Evolutionary conservation across 2,888 invertebrate species (phyloP), one percentile per base, ranked within the genome.

Genomic region (Chloroclystis v-ata): DNA sequence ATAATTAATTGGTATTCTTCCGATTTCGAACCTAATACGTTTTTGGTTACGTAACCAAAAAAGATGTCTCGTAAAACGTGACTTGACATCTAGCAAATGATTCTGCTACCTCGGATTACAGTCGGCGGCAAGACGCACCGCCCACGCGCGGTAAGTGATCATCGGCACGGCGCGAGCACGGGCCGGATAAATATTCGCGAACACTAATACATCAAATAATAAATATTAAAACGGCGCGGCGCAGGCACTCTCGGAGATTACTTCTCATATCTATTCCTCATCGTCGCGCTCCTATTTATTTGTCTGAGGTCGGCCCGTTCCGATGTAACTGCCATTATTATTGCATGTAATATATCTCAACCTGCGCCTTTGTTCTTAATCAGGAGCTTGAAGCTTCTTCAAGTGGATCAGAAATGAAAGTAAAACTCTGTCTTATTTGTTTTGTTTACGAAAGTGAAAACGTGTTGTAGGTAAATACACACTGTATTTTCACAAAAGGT

Each of bases 251-350:
- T 63, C 65, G 43, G 59, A 58, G 69, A 70, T 70, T 70, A 63
- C 69, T 55, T 61, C 65, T 69, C 69, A 66, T 67, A 64, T 66
- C 71, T 63, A 70, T 67, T 64, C 61, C 63, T 68, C 64, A 57
- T 50, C 49, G 47, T 43, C 38, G 32, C 37, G 10, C 11, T 16
- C 28, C 46, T 47, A 53, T 53, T 53, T 55, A 55, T 55, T 51
- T 57, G 57, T 55, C 50, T 44, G 30, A 29, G 44, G 39, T 35
- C 33, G 42, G 39, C 5, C 32, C 28, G 38, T 3, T 33, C 10
- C 4, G 9, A 43, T 35, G 9, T 28, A 9, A 26, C 20, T 20
- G 20, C 8, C 26, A 9, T 26, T 26, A 26, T 26, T 26, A 9
- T 8, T 26, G 26, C 26, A 26, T 26, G 26, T 20, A 20, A 20